Evolutionary conservation across 2,888 invertebrate genomes (phyloP), one percentile per base, ranked within the genome.

Genomic region (Drosophila hamatofila): DNA sequence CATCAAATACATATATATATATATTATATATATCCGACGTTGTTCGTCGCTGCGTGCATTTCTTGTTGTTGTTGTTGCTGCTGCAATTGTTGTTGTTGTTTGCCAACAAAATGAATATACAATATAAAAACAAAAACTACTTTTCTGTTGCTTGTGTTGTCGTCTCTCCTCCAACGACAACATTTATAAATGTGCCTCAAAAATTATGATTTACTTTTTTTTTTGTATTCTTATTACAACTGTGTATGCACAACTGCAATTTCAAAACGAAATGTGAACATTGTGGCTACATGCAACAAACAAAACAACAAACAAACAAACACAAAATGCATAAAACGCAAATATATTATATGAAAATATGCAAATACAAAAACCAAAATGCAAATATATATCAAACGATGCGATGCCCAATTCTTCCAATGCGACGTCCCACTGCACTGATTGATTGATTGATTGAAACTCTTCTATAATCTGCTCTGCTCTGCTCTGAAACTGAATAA

Each of bases 401-500:
- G 82, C 82, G 86, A 83, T 86, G 78, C 78, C 79, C 49, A 49
- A 52, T 52, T 78, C 71, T 83, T 83, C 75, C 75, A 80, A 87
- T 84, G 84, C 85, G 84, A 88, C 88, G 85, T 88, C 49, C 49
- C 49, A 49, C 49, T 49, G 49, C 83, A 80, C 74, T 81, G 75
- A 83, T 75, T 88, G 82, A 84, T 30, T 30, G 30, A 30, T 82
- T 82, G 83, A 81, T 78, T 80, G 83, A 49, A 81, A 76, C 79
- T 82, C 77, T 81, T 84, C 84, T 88, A 83, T 88, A 83, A 88
- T 84, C 84, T 84, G 84, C 84, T 84, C 84, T 84, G 84, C 84
- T 84, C 84, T 84, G 84, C 88, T 84, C 84, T 84, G 86, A 88
- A 84, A 80, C 85, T 81, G 80, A 82, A 72, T 30, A 64, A 72